Evolutionary conservation across 2,113 vertebrate genomes (phyloP).

Genomic region (Pampusana beccarii): DNA sequence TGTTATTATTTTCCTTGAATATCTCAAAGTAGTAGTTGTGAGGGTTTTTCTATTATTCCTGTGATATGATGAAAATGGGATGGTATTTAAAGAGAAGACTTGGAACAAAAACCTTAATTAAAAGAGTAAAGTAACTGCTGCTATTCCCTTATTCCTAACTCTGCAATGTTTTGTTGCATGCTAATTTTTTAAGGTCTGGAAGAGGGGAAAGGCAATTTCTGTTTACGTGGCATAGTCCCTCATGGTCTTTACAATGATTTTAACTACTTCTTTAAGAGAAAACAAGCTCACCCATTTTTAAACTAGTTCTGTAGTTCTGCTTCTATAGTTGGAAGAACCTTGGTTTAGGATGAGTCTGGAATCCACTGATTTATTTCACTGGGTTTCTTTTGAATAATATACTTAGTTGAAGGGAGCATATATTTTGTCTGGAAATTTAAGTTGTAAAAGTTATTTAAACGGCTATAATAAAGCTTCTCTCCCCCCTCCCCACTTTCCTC

Average conservation of each 20-base stretch:
- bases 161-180: not conserved
- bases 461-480: not conserved
- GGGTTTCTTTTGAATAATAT: not conserved
- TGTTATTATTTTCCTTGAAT: not conserved
- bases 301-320: not conserved
- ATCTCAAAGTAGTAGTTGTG: not conserved
- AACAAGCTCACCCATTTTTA: not conserved
- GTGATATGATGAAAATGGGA: not conserved
- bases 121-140: not conserved
- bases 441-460: not conserved
- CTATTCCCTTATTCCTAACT: not conserved
- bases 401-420: not conserved
- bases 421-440: not conserved
- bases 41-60: not conserved
- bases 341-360: not conserved
- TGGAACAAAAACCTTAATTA: not conserved
- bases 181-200: not conserved
- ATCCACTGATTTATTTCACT: not conserved
- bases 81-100: not conserved
- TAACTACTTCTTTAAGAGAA: not conserved
- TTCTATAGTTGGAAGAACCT: not conserved
- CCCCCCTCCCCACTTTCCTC: not conserved
- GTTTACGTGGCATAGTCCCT: not conserved
- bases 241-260: not conserved
- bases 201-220: not conserved